These are phyloP conservation scores for Odontamblyopus lacepedii DNA, from an alignment of 2,797 vertebrate genomes.

Conservation along the genomic window DNA sequence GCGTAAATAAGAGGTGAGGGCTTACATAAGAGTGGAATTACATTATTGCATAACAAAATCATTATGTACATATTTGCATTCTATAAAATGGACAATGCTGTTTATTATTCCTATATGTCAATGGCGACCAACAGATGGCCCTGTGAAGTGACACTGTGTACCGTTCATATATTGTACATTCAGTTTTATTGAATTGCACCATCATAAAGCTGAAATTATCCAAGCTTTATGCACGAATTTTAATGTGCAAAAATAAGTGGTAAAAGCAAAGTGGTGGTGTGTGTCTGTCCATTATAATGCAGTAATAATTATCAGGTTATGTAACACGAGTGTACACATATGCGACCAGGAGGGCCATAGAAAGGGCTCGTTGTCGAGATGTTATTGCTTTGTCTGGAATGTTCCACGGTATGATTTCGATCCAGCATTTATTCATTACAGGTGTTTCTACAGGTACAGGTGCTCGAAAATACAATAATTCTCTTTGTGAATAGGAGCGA, in stretches of 20 bases:
- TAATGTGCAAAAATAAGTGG: neutral
- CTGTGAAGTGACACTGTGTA: neutral
- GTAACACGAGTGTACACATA: conserved; percentile 44
- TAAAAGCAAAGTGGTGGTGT: conserved; percentile 15
- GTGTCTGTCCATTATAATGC: conserved; percentile 27
- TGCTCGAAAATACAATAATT: no score
- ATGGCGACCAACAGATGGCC: conserved; percentile 5
- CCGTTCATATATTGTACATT: neutral
- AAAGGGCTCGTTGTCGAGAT: conserved; percentile 26
- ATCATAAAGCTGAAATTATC: neutral
- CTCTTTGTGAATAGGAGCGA: no score
- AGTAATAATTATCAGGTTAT: conserved; percentile 42
- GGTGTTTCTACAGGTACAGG: no score
- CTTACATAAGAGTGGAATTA: conserved; percentile 2
- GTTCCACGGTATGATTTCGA: no score
- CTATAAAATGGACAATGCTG: neutral
- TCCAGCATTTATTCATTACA: no score
- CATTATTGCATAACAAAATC: neutral
- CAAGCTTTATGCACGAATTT: neutral
- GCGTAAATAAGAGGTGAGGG: neutral
- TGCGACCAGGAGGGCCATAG: neutral
- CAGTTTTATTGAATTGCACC: neutral
- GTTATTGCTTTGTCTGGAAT: no score
- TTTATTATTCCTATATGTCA: conserved; percentile 5
- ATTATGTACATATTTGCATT: neutral